Evolutionary conservation across 2,797 vertebrate species (phyloP).

Genomic region (Gobionotothen gibberifrons): DNA sequence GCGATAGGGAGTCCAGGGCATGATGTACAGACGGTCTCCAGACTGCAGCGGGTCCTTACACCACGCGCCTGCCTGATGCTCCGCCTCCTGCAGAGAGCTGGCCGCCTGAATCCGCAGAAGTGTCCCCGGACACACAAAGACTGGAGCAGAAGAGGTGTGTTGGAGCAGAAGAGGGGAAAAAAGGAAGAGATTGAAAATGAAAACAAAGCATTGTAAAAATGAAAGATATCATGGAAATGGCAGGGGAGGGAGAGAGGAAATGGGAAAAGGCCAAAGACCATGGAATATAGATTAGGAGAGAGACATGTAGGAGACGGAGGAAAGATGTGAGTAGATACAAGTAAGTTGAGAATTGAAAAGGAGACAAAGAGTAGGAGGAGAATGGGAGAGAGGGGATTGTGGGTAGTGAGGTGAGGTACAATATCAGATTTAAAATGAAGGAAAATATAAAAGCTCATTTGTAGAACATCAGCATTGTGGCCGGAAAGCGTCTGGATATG

Average conservation of each 20-base stretch:
- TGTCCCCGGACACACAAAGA: constrained; percentile 95
- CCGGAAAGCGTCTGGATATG: constrained; percentile 72
- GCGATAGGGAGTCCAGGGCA: constrained; percentile 96
- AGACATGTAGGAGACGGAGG: constrained; percentile 42
- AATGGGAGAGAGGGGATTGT: constrained; percentile 40
- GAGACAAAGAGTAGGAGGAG: constrained; percentile 56
- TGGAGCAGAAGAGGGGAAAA: constrained; percentile 51
- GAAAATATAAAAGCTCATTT: constrained; percentile 81
- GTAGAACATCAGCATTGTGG: constrained; percentile 78
- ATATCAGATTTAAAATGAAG: constrained; percentile 81
- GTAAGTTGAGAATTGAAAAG: constrained; percentile 65
- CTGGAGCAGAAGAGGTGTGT: constrained; percentile 77
- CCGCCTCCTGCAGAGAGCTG: constrained; percentile 91
- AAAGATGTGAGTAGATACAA: constrained; percentile 65
- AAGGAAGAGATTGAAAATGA: constrained; percentile 58
- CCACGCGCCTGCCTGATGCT: constrained; percentile 95
- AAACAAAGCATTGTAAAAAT: constrained; percentile 63
- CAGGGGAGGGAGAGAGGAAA: constrained; percentile 49
- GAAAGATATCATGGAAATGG: constrained; percentile 58
- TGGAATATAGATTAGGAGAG: constrained; percentile 59
- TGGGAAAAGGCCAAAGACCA: constrained; percentile 56
- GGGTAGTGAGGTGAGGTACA: constrained; percentile 71
- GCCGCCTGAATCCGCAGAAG: constrained; percentile 89
- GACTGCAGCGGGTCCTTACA: constrained; percentile 96
- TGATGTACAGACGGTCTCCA: constrained; percentile 94